Evolutionary conservation across 2,888 invertebrate species (phyloP), one percentile per base, ranked within the genome.

Genomic region (Falcaria lacertinaria): DNA sequence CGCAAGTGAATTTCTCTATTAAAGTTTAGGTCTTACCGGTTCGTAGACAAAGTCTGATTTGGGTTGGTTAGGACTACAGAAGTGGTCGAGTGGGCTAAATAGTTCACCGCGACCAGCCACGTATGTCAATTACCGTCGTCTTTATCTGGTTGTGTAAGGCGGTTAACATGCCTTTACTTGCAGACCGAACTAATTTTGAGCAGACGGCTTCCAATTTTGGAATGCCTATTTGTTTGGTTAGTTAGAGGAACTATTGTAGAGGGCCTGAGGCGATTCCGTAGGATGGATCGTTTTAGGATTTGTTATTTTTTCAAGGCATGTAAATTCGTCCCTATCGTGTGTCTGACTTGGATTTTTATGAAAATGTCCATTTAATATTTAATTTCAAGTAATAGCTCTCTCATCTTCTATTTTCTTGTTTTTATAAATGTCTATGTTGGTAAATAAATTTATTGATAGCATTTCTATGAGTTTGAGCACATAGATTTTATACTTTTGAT

Each of bases 71-170:
- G 53, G 55, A 64, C 58, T 61, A 69, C 63, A 71, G 64, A 73
- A 81, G 74, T 74, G 71, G 71, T 71, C 68, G 70, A 69, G 71
- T 73, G 74, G 74, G 71, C 72, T 78, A 75, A 81, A 83, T 82
- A 75, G 77, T 69, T 74, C 55, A 62, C 64, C 63, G 65, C 65
- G 55, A 62, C 62, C 74, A 71, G 68, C 66, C 69, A 73, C 69
- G 70, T 70, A 75, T 81, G 78, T 83, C 85, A 86, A 87, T 88
- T 86, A 84, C 68, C 57, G 65, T 65, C 66, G 66, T 64, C 69
- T 77, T 71, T 76, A 77, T 81, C 79, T 79, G 73, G 74, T 64
- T 62, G 57, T 57, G 68, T 64, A 66, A 64, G 45, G 47, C 40
- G 41, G 48, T 47, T 49, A 51, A 50, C 48, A 60, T 60, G 52